Base-by-base conservation (phyloP, 2,113 vertebrate species). In the Phoenicopterus ruber region DNA sequence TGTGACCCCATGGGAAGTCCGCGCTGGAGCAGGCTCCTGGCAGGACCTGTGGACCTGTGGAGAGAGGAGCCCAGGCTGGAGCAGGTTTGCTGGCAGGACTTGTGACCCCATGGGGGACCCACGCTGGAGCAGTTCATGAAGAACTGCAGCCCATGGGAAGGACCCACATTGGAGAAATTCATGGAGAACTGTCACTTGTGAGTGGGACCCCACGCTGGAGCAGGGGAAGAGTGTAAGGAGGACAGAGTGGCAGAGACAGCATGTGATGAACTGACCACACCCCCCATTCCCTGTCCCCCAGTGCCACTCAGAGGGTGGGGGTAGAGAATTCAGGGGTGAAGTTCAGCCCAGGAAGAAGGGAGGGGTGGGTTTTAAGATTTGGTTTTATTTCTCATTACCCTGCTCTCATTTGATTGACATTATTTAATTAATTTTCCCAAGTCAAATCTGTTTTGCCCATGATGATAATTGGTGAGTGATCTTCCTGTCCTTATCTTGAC, bases 101-200 rank as follows among this genome's bases (percentile, higher is more conserved):
- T n/a, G n/a, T n/a, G n/a, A n/a, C n/a, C 28, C 19, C 1, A 6
- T 47, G 65, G 65, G 24, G 14, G 19, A 42, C 16, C 13, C 7
- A 55, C 2, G 3, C 5, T 38, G 8, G 11, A 59, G 26, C 4
- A 38, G 7, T 34, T 38, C 6, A 2, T 40, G 34, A 58, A 62
- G 29, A 62, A 13, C 47, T 62, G 13, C 6, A 61, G 5, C 7
- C 0, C 0, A 0, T 29, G 17, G 13, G 29, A 54, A 79, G 9
- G 19, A 13, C 9, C 9, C 4, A 10, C 1, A 1, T 0, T 67
- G 34, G 24, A 50, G 38, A 29, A 72, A 5, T 55, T 85, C 0
- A 1, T 5, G 17, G 16, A 63, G 9, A 18, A 29, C 17, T n/a
- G 9, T 28, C 12, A 49, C 14, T 16, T 8, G 2, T 29, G 24